Evolutionary conservation across 2,113 vertebrate genomes (phyloP).

Genomic region (Panthera tigris): DNA sequence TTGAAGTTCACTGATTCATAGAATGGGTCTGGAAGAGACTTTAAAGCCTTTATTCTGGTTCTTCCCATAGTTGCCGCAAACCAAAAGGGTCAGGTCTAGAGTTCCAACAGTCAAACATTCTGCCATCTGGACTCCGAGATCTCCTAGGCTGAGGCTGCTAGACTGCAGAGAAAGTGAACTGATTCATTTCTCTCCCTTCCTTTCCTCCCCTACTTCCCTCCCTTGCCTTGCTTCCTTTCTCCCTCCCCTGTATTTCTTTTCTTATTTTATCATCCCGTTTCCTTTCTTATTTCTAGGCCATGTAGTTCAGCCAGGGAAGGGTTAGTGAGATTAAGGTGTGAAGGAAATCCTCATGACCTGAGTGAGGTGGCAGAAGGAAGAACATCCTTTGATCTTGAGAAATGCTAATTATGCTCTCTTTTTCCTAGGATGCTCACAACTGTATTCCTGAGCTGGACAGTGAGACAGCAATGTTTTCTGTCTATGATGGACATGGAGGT

Average conservation of each 20-base stretch:
- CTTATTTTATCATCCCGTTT: conserved; percentile 14
- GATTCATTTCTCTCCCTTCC: background rate
- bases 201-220: background rate
- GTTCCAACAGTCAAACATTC: conserved; percentile 21
- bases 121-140: conserved; percentile 17
- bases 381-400: conserved; percentile 22
- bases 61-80: conserved; percentile 18
- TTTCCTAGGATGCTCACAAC: conserved; percentile 97
- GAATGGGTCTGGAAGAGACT: conserved; percentile 29
- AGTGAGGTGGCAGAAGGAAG: background rate
- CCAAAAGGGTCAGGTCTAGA: conserved; percentile 41
- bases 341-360: background rate
- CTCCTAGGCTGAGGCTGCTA: conserved; percentile 22
- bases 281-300: conserved; percentile 45
- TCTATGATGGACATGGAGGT: conserved; percentile 99
- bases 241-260: background rate
- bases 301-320: conserved; percentile 3
- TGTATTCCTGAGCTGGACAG: conserved; percentile 96
- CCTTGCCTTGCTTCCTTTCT: background rate
- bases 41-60: conserved; percentile 60
- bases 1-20: conserved; percentile 37
- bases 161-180: background rate
- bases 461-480: conserved; percentile 98
- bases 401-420: conserved; percentile 40
- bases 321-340: background rate